Evolutionary conservation across 2,113 vertebrate genomes (phyloP).

Genomic region (Lasiurus cinereus): DNA sequence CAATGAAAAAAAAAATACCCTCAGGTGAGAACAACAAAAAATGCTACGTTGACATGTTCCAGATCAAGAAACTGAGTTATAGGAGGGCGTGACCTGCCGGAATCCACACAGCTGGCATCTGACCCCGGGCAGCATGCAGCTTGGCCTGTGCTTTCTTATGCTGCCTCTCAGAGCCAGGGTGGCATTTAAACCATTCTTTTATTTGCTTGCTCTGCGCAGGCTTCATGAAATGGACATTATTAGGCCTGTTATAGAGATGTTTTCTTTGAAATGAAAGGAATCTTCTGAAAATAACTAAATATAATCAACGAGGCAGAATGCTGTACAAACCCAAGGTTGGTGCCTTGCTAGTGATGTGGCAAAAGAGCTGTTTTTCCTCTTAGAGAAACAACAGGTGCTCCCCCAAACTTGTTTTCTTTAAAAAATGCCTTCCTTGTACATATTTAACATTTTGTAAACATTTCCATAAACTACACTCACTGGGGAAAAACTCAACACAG

Average conservation of each 20-base stretch:
- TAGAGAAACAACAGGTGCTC: neutral
- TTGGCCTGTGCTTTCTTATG: rapidly evolving
- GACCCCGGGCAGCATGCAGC: neutral
- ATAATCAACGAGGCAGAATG: neutral
- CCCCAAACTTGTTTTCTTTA: neutral
- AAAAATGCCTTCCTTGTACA: constrained; percentile 6
- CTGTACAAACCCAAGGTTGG: neutral
- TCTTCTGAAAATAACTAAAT: neutral
- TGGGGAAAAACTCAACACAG: neutral
- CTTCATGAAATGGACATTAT: neutral
- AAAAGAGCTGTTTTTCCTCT: neutral
- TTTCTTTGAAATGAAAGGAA: neutral
- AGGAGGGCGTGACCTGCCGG: neutral
- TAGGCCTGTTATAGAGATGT: neutral
- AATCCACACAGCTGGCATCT: neutral
- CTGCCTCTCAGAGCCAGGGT: neutral
- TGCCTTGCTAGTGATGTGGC: neutral
- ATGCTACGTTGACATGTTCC: neutral
- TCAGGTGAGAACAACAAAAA: neutral
- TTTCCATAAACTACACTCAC: neutral
- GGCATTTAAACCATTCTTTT: neutral
- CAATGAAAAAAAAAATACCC: no score
- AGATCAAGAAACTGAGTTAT: neutral
- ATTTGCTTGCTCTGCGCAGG: neutral
- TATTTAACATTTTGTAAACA: constrained; percentile 16